Evolutionary conservation across 92 coral and sea anemone species (phyloP), one percentile per base, ranked within the genome.

Genomic region (Anthopleura xanthogrammica): DNA sequence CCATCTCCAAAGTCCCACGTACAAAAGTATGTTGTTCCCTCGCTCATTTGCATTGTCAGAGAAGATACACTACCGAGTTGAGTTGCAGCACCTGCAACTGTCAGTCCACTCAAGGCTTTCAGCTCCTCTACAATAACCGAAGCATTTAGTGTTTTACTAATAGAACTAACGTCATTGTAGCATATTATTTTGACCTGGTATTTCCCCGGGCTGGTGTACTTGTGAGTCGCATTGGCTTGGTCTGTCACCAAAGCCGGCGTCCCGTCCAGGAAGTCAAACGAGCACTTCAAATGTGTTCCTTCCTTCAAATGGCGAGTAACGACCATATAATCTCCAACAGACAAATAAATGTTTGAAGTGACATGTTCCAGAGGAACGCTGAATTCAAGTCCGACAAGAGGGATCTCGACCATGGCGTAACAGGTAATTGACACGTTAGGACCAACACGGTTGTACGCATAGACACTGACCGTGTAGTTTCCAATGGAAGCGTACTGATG

Each of bases 391-490:
- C 93, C 98, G 46, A 80, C 77, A 1, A 95, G 83, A 4, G 98
- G 98, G 12, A 94, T 76, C 78, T 95, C 98, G 7, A 95, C 95
- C 75, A 91, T 72, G 17, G 94, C 98, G 46, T 92, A 88, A 29
- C 81, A 85, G 22, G 75, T 81, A 24, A 95, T 83, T 13, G 95
- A 88, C 48, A 80, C 81, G 81, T 95, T 95, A 16, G 95, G 93
- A 0, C 98, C 96, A 42, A 94, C 92, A 60, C 84, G 85, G 77
- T 92, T 95, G 56, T 83, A 88, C 16, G 90, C 98, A 77, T 79
- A 86, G 13, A 95, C 73, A 10, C 87, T 87, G 1, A 95, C 98
- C 10, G 94, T 88, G 80, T 91, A 95, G 77, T 93, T 94, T 0
- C 98, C 98, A 19, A 92, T 88, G 1, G 95, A 86, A 29, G 87